Base-by-base conservation (phyloP, 2,797 vertebrate species). In the Oreortyx pictus region DNA sequence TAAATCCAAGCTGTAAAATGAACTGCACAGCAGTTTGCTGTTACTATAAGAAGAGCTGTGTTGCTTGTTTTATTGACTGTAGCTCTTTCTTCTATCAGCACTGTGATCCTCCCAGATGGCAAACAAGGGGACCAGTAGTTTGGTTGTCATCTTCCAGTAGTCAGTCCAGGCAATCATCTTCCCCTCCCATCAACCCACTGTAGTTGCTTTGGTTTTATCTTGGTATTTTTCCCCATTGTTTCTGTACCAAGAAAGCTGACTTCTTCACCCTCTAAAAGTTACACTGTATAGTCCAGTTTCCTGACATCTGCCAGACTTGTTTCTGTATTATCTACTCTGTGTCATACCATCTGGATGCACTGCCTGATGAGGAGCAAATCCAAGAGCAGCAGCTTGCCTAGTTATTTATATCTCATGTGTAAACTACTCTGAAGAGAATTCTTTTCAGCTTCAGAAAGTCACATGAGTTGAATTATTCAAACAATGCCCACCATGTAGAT, bases 261-360 rank as follows among this genome's bases (percentile, higher is more conserved):
- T 56, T 47, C 49, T 79, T 93, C 44, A 54, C 18, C 52, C 20
- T 89, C 23, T 71, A 14, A 22, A 92, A 82, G 66, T 91, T 65
- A 60, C 16, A 7, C 41, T 35, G 71, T 39, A 71, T 33, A 88
- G 88, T 77, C 82, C 41, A 74, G 74, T 89, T 93, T 84, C 43
- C 67, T 89, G 87, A 93, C 85, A 93, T 88, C 80, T 88, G 60
- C 41, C 89, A 39, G 80, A 74, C 37, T 76, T 92, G 57, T 92
- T 92, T 91, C 74, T 94, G 74, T 84, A 88, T 93, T 89, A 41
- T 76, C 24, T 89, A 64, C 67, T 89, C 84, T 82, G 15, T 71
- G 29, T 92, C 91, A 93, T 94, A 77, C 87, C 89, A 84, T 94
- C 92, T 95, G 95, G 61, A 81, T 79, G 33, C 73, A 74, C 76